A percentile compares a stretch with the other conserved stretches of the same genome.
These are phyloP conservation scores for Lethenteron reissneri DNA, from an alignment of 2,113 vertebrate species.

Conservation along the genomic window DNA sequence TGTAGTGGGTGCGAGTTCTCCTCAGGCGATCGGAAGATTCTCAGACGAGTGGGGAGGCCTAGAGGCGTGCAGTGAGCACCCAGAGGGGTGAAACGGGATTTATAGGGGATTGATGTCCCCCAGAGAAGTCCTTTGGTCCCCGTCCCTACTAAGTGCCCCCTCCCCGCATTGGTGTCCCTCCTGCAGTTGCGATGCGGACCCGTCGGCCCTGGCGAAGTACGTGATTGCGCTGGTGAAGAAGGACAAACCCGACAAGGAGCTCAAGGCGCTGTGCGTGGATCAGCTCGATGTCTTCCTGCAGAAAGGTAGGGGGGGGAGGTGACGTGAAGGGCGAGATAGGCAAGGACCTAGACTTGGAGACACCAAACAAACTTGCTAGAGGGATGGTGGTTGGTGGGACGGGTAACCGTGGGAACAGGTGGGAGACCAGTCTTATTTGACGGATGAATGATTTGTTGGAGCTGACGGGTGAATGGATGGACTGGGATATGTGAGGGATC, in stretches of 20 bases:
- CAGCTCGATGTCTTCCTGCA: constrained; percentile 98
- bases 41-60: neutral
- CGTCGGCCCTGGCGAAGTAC: constrained; percentile 91
- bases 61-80: neutral
- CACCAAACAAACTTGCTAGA: too few relatives aligned
- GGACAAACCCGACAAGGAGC: constrained; percentile 84
- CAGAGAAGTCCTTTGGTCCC: neutral
- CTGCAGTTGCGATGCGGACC: constrained; percentile 85
- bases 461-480: too few relatives aligned
- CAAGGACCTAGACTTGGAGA: too few relatives aligned
- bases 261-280: constrained; percentile 90
- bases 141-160: neutral
- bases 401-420: too few relatives aligned
- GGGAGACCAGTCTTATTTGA: too few relatives aligned
- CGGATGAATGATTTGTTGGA: too few relatives aligned
- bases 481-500: too few relatives aligned
- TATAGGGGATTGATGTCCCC: neutral
- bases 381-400: too few relatives aligned
- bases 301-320: constrained; percentile 41
- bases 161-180: neutral
- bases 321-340: neutral
- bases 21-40: neutral
- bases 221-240: constrained; percentile 96
- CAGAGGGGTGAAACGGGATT: neutral
- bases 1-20: too few relatives aligned